Conservation (phyloP, 2,797 vertebrate genomes). For the Acanthurus tractus region DNA sequence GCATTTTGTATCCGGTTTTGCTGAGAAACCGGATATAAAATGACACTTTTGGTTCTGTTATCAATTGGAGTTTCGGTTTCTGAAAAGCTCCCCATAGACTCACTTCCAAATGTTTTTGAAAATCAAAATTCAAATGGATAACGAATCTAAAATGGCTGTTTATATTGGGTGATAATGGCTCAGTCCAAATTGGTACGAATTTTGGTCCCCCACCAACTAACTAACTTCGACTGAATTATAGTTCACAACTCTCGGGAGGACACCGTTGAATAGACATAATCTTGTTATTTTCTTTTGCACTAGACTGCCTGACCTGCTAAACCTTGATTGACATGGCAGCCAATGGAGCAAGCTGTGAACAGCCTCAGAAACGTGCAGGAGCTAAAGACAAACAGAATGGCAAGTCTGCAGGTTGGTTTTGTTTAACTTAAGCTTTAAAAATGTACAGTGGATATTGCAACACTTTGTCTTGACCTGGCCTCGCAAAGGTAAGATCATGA, state of each 20-base stretch:
- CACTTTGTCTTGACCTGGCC: not conserved
- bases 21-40: too few species aligned
- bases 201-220: too few species aligned
- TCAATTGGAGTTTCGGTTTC: too few species aligned
- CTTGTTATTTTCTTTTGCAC: constrained; percentile 9
- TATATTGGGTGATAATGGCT: too few species aligned
- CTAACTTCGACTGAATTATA: too few species aligned
- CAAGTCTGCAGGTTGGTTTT: constrained; percentile 89
- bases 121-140: too few species aligned
- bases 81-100: too few species aligned
- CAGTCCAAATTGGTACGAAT: too few species aligned
- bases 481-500: not conserved
- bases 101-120: too few species aligned
- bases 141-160: too few species aligned
- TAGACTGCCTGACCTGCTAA: constrained; percentile 78
- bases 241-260: not conserved
- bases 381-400: constrained; percentile 94
- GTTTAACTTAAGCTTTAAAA: not conserved
- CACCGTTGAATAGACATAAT: not conserved
- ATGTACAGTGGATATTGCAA: not conserved
- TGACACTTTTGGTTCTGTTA: too few species aligned
- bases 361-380: constrained; percentile 89
- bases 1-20: too few species aligned
- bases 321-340: constrained; percentile 93
- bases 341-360: constrained; percentile 93